Base-by-base conservation (phyloP, 2,797 vertebrate genomes). In the Neopelma chrysocephalum region DNA sequence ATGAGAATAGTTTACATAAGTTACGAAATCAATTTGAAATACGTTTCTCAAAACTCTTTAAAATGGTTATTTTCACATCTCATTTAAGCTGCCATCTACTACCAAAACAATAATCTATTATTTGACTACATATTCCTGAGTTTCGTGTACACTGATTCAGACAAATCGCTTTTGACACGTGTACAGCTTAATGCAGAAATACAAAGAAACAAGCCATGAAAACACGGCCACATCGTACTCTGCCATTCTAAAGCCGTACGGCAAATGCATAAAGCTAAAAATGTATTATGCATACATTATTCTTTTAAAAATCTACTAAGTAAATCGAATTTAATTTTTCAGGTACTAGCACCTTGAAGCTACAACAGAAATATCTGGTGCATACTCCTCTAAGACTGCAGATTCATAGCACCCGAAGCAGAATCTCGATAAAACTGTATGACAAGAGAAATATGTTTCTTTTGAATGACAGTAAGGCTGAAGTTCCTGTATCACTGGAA, bases 231-330 rank as follows among this genome's bases (percentile, higher is more conserved):
- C 3, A 25, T 17, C 12, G 3, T 7, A 17, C 32, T 42, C 32
- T n/a, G 12, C 34, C 47, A 36, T 22, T 38, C 48, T 47, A n/a
- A 75, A 71, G 42, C 25, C 8, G 3, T 3, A 43, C 0, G 6
- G 31, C 31, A 87, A 48, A 50, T 3, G 36, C n/a, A 66, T 32
- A 29, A 27, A 34, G 25, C 32, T 10, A 34, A n/a, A 54, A 27
- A 50, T 9, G 40, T 0, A 29, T n/a, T 10, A 40, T 0, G 6
- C 2, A 6, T 0, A 6, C 5, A 19, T 7, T 26, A 12, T 29
- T 22, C 10, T 38, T 16, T 57, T 34, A 25, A 71, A 79, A 87
- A 56, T 3, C 17, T 51, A 19, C 21, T 26, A 3, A 18, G 12
- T 26, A 47, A 51, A 53, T 10, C 6, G 9, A 11, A 38, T 64